phyloP scores from a whole-genome alignment of 2,113 vertebrate genomes.

The Neofelis nebulosa region DNA sequence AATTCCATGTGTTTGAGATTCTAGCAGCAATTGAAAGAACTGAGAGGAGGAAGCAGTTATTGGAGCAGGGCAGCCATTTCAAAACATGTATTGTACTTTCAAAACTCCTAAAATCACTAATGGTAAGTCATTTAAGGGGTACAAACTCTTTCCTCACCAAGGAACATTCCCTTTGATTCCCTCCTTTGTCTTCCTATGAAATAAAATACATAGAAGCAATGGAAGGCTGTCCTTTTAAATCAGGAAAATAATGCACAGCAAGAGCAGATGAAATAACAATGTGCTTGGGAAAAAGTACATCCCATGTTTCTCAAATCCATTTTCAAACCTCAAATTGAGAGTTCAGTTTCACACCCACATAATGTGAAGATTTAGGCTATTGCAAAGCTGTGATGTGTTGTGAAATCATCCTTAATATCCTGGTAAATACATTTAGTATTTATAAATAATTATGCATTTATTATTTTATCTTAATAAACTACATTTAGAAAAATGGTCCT shows the following conservation, averaged over 20 bases:
- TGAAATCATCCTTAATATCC: background rate
- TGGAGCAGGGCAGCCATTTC: background rate
- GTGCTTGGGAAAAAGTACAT: background rate
- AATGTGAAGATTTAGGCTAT: background rate
- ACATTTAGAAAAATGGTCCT: background rate
- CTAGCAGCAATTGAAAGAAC: conserved; percentile 29
- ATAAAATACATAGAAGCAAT: background rate
- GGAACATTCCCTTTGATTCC: background rate
- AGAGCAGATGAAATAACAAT: conserved; percentile 14
- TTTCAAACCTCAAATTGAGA: conserved; percentile 12
- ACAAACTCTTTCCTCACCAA: background rate
- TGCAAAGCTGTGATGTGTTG: background rate
- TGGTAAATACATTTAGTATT: background rate
- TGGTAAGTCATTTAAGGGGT: background rate
- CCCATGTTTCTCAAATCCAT: background rate
- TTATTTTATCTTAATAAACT: background rate
- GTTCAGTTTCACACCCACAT: background rate
- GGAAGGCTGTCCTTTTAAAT: background rate
- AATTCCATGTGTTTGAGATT: background rate
- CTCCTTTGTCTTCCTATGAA: background rate
- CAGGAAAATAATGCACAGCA: background rate
- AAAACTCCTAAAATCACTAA: conserved; percentile 5
- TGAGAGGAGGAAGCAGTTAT: background rate
- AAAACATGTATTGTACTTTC: background rate
- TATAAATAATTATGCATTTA: background rate